These are phyloP conservation scores for Chrysotoxum bicinctum DNA, from an alignment of 2,888 invertebrate species.

Conservation along the genomic window DNA sequence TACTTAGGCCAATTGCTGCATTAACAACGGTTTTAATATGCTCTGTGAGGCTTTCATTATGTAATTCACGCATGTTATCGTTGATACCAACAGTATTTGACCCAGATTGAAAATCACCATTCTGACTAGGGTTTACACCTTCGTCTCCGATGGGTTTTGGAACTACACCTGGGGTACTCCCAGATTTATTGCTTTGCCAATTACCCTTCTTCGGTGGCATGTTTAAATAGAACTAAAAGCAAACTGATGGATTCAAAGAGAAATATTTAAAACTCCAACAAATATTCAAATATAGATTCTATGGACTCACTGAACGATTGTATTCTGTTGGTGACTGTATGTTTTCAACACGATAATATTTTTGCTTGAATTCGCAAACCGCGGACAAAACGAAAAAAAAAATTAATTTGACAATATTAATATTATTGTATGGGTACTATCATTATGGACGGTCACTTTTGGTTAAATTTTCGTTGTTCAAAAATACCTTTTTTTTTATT, in stretches of 20 bases:
- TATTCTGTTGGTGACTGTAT: not conserved
- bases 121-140: not conserved
- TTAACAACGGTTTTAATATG: not conserved
- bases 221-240: no score
- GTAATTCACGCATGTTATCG: not conserved
- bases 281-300: not conserved
- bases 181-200: not conserved
- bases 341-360: not conserved
- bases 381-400: not conserved
- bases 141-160: not conserved
- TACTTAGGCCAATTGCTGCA: not conserved
- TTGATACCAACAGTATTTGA: not conserved
- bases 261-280: not conserved
- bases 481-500: no score
- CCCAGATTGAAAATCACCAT: not conserved
- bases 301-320: not conserved
- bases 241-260: not conserved
- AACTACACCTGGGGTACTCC: not conserved
- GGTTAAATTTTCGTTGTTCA: no score
- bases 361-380: not conserved
- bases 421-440: not conserved
- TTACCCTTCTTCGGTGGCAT: not conserved
- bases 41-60: not conserved
- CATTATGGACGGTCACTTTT: not conserved
- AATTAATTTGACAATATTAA: not conserved